A percentile compares a stretch with the other conserved stretches of the same genome.
Evolutionary conservation across 2,888 invertebrate species (phyloP).

Genomic region (Lasiommata megera): DNA sequence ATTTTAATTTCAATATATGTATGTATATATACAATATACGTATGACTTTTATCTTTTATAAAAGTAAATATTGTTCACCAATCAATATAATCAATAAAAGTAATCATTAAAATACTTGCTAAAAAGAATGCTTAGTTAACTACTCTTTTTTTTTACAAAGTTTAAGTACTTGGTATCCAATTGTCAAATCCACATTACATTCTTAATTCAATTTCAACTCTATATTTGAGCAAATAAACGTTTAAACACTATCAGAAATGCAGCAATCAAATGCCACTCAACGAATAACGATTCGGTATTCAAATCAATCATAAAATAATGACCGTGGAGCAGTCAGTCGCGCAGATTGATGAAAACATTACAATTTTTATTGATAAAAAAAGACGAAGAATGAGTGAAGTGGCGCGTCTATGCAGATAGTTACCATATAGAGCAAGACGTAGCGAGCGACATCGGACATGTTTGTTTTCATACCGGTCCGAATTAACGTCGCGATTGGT

Average conservation of each 20-base stretch:
- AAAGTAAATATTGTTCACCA: too few species aligned
- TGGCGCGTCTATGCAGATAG: constrained; percentile 54
- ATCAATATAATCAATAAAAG: too few species aligned
- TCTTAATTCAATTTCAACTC: neutral
- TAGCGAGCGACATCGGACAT: constrained; percentile 62
- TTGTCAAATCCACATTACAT: too few species aligned
- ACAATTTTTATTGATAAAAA: constrained; percentile 61
- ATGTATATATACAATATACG: too few species aligned
- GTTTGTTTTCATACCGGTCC: constrained; percentile 80
- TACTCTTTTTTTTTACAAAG: too few species aligned
- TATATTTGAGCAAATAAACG: neutral
- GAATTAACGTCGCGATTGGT: constrained; percentile 81
- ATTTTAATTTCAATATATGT: too few species aligned
- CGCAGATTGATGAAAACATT: constrained; percentile 47
- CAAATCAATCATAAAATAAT: constrained; percentile 26
- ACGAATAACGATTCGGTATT: constrained; percentile 10
- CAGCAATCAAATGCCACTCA: neutral
- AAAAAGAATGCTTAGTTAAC: too few species aligned
- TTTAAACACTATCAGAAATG: neutral
- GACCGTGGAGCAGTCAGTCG: constrained; percentile 37
- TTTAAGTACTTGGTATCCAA: too few species aligned
- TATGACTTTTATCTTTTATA: too few species aligned
- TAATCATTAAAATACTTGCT: too few species aligned
- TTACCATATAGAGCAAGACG: constrained; percentile 55
- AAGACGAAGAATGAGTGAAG: constrained; percentile 52